Base-by-base conservation (phyloP, 2,888 invertebrate species). In the Siphonodentalium dalli region DNA sequence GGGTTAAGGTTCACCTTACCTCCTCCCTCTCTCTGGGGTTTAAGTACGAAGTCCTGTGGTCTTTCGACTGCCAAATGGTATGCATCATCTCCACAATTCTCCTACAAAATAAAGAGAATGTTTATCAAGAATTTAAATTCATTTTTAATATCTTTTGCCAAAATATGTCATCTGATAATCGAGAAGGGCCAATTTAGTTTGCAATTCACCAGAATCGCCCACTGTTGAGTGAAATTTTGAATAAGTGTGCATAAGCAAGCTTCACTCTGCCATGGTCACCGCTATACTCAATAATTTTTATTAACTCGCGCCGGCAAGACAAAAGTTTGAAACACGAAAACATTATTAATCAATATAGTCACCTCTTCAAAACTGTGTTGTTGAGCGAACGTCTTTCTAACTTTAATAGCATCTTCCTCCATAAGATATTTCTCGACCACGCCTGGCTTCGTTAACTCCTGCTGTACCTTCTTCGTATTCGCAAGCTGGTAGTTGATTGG, bases 21-120 rank as follows among this genome's bases (percentile, higher is more conserved):
- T 66, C 98, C 98, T n/a, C 98, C 98, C 83, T 98, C 98, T 38
- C 97, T 87, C 81, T 98, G 97, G 0, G 98, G 98, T 81, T 98
- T 98, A 61, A 98, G 81, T 1, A 98, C 97, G 84, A 87, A 98
- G 83, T 87, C 87, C 47, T 90, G 87, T 0, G 95, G 92, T 63
- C 90, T 85, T 33, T 87, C 85, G 18, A 94, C 75, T 0, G 90
- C 94, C 89, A 91, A 89, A 68, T 89, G 87, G 35, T 92, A 87
- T 1, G 89, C 90, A 64, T 86, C 82, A 75, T 93, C 89, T 2
- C 94, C 94, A 58, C 86, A 86, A 72, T 89, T 88, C 72, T 89
- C 77, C 85, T 85, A 54, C 11, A 58, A 58, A 18, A 42, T 41
- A 35, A 43, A 54, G 33, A 33, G 15, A 40, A 27, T 13, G 15